phyloP scores from a whole-genome alignment of 2,797 vertebrate genomes.

The Enteromius afrohamiltoni region DNA sequence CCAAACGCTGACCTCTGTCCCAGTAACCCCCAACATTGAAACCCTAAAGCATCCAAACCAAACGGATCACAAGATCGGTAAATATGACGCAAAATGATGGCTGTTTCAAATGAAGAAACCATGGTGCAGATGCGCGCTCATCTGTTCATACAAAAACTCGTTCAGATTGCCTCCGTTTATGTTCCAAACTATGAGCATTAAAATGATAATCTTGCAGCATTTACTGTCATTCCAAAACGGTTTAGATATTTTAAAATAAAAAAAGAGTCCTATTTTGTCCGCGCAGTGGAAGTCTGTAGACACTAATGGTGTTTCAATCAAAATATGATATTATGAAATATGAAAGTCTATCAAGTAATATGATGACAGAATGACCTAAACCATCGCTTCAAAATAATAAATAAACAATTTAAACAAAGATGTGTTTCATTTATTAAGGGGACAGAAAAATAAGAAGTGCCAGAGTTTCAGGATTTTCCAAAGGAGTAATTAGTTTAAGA shows the following conservation, averaged over 20 bases:
- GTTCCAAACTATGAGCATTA: not conserved
- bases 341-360: not conserved
- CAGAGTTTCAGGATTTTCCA: not conserved
- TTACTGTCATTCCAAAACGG: not conserved
- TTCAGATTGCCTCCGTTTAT: not conserved
- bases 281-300: not conserved
- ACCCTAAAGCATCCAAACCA: conserved; percentile 44
- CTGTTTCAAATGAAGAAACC: not conserved
- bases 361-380: not conserved
- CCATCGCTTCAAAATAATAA: too few relatives aligned
- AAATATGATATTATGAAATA: not conserved
- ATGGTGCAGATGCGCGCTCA: not conserved
- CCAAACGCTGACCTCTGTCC: conserved; percentile 72
- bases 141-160: not conserved
- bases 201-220: not conserved
- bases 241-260: not conserved
- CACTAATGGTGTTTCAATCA: not conserved
- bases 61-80: conserved; percentile 53
- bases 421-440: not conserved
- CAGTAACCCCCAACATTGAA: conserved; percentile 60
- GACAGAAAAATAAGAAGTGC: not conserved
- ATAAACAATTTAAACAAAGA: not conserved
- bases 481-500: not conserved
- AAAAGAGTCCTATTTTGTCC: not conserved
- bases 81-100: conserved; percentile 56